These are phyloP conservation scores for Dicerorhinus sumatrensis DNA, from an alignment of 2,113 vertebrate species.

Conservation along the genomic window DNA sequence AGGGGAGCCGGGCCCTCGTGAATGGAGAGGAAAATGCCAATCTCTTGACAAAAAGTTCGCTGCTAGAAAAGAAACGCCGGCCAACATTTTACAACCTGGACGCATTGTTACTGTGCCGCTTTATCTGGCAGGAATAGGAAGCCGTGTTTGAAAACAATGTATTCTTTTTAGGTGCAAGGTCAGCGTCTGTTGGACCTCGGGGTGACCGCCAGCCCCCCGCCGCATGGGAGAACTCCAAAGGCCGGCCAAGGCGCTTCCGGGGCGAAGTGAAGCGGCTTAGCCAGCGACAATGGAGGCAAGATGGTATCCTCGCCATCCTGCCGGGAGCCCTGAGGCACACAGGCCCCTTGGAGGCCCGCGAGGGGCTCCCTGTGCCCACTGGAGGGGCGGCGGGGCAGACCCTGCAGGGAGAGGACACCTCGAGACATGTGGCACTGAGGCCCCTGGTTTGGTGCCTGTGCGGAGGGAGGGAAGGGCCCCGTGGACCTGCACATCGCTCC, in stretches of 20 bases:
- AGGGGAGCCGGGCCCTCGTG: constrained; percentile 83
- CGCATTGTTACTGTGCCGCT: constrained; percentile 85
- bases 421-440: not conserved
- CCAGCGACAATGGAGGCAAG: not conserved
- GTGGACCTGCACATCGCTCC: not conserved
- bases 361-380: not conserved
- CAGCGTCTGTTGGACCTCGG: constrained; percentile 83
- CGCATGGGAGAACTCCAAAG: constrained; percentile 71
- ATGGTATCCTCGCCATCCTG: not conserved
- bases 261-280: not conserved
- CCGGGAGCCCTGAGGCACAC: accelerated
- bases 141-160: constrained; percentile 88
- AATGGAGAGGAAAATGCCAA: constrained; percentile 87
- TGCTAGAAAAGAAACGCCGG: constrained; percentile 84
- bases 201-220: constrained; percentile 73
- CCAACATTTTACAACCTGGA: constrained; percentile 88
- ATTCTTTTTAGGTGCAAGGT: constrained; percentile 87
- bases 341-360: not conserved
- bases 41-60: constrained; percentile 87
- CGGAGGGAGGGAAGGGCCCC: not conserved
- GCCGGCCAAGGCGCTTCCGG: not conserved
- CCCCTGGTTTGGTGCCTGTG: not conserved
- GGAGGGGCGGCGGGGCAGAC: accelerated
- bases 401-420: not conserved
- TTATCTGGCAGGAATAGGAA: constrained; percentile 91